These are phyloP conservation scores for Athalia circularis DNA, from an alignment of 2,888 invertebrate species.

Conservation along the genomic window DNA sequence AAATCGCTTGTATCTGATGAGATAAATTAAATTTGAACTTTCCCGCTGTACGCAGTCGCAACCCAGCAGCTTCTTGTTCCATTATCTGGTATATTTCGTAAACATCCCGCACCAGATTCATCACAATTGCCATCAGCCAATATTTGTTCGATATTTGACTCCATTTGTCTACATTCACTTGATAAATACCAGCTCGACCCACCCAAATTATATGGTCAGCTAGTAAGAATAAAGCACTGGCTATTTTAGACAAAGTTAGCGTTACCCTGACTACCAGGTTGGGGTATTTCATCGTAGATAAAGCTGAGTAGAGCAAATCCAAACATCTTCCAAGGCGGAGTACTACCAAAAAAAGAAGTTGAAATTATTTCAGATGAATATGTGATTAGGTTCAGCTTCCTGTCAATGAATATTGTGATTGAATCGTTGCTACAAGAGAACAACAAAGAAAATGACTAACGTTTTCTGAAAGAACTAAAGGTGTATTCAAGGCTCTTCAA, in stretches of 20 bases:
- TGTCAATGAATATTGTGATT: no score
- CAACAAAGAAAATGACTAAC: conserved; percentile 74
- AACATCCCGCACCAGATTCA: conserved; percentile 88
- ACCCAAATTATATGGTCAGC: conserved; percentile 93
- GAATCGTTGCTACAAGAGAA: background rate
- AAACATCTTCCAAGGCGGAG: conserved; percentile 89
- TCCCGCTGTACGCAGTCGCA: conserved; percentile 65
- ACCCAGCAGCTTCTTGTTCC: conserved; percentile 68
- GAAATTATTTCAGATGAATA: background rate
- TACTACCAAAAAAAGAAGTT: conserved; percentile 77
- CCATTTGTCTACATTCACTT: conserved; percentile 86
- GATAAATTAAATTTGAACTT: conserved; percentile 55
- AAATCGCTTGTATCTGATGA: conserved; percentile 53
- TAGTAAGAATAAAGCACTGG: conserved; percentile 86
- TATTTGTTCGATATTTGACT: conserved; percentile 84
- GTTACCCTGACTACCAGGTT: conserved; percentile 83
- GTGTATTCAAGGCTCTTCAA: conserved; percentile 89
- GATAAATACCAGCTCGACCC: conserved; percentile 82
- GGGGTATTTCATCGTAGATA: conserved; percentile 83
- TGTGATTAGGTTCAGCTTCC: no score
- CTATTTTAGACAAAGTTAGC: conserved; percentile 86
- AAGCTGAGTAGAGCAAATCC: conserved; percentile 86
- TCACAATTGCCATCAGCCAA: conserved; percentile 88
- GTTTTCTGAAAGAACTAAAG: conserved; percentile 90
- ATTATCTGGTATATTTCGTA: conserved; percentile 86